Evolutionary conservation across 1,140 invertebrate species (phyloP).

Genomic region (Drosophila teissieri): DNA sequence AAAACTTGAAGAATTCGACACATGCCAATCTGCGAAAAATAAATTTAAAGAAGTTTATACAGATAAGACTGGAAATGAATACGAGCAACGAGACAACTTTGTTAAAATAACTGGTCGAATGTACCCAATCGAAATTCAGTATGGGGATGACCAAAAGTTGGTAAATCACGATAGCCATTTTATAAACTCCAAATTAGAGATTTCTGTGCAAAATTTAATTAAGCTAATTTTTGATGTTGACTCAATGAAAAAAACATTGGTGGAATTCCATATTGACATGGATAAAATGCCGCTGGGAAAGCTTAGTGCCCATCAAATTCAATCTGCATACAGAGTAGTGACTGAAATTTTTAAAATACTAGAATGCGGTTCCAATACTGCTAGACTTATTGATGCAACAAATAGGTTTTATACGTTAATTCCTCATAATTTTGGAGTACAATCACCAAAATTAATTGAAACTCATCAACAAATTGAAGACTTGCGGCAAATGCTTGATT

Average conservation of each 20-base stretch:
- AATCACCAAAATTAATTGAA: slow-evolving; percentile 92
- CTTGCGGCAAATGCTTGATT: slow-evolving; percentile 97
- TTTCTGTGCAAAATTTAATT: slow-evolving; percentile 93
- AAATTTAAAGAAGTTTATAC: slow-evolving; percentile 90
- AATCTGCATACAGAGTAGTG: slow-evolving; percentile 93
- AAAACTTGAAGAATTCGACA: slow-evolving; percentile 88
- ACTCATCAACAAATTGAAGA: slow-evolving; percentile 90
- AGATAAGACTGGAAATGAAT: slow-evolving; percentile 95
- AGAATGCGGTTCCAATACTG: slow-evolving; percentile 85
- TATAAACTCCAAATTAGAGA: slow-evolving; percentile 89
- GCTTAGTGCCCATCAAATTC: slow-evolving; percentile 95
- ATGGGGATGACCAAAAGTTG: slow-evolving; percentile 85
- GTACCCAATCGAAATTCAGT: slow-evolving; percentile 96
- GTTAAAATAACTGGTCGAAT: slow-evolving; percentile 92
- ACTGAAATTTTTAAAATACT: slow-evolving; percentile 90
- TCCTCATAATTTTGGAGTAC: slow-evolving; percentile 96
- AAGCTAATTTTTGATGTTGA: slow-evolving; percentile 96
- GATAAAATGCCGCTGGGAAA: slow-evolving; percentile 99
- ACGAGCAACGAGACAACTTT: slow-evolving; percentile 89
- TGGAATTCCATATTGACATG: slow-evolving; percentile 98
- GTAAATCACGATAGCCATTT: slow-evolving; percentile 37
- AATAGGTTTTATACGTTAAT: slow-evolving; percentile 97
- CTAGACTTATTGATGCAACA: slow-evolving; percentile 91
- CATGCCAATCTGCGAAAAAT: slow-evolving; percentile 87
- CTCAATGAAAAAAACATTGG: slow-evolving; percentile 95